Percentiles rank a stretch among this genome's conserved stretches.
These are phyloP conservation scores for Cariama cristata DNA, from an alignment of 2,113 vertebrate species.

Conservation along the genomic window DNA sequence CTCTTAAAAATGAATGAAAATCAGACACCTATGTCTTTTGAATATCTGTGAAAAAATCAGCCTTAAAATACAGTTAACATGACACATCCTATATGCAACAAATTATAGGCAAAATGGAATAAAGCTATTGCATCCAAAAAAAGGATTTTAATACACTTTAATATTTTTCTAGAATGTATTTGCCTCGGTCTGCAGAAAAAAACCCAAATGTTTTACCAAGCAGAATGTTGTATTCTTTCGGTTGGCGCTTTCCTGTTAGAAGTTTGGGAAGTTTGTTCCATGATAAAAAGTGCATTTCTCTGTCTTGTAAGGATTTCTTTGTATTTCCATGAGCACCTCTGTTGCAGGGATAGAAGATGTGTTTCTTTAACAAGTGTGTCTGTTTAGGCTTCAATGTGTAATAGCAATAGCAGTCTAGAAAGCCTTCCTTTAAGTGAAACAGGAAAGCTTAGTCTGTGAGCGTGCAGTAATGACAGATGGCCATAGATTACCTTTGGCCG, in stretches of 20 bases:
- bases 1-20: neutral
- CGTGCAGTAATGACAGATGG: neutral
- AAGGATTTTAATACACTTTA: neutral
- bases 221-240: neutral
- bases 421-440: neutral
- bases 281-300: neutral
- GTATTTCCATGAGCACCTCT: neutral
- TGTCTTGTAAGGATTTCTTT: neutral
- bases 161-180: constrained; percentile 9
- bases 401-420: neutral
- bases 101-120: neutral
- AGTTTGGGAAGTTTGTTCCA: neutral
- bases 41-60: neutral
- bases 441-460: neutral
- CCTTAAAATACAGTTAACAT: neutral
- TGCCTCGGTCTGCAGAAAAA: neutral
- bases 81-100: neutral
- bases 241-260: neutral
- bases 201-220: neutral
- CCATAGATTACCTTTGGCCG: neutral
- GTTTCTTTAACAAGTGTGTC: neutral
- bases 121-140: neutral
- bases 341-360: neutral
- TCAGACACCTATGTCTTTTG: neutral
- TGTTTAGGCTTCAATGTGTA: neutral